Conservation (phyloP, 2,113 vertebrate species). For the Illadopsis cleaveri region DNA sequence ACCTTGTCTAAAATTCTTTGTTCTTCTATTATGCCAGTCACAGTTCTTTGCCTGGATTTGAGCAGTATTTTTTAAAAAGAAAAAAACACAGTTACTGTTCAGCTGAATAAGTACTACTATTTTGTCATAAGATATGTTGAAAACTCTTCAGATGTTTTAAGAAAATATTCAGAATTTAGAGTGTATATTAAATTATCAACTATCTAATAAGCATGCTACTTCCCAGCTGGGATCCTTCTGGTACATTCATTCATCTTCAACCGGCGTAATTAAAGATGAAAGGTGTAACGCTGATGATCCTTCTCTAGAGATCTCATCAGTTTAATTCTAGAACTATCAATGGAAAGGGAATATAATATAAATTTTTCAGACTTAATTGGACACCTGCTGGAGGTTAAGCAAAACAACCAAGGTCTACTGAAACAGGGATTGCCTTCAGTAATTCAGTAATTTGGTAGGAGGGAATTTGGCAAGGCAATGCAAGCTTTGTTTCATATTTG, state of each 20-base stretch:
- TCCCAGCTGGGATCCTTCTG: conserved; percentile 72
- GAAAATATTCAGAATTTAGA: conserved; percentile 56
- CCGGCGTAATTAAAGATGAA: conserved; percentile 76
- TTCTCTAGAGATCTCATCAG: conserved; percentile 75
- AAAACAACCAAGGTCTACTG: conserved; percentile 62
- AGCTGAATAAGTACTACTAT: not conserved
- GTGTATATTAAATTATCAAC: conserved; percentile 71
- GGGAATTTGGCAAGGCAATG: conserved; percentile 34
- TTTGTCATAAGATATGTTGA: conserved; percentile 26
- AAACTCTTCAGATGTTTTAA: conserved; percentile 48
- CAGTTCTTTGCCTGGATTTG: not conserved
- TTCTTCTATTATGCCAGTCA: conserved; percentile 22
- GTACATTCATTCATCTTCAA: conserved; percentile 75
- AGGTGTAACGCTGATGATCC: conserved; percentile 71
- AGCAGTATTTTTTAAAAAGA: not conserved
- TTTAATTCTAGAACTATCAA: conserved; percentile 78
- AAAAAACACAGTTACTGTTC: not conserved
- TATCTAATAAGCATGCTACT: conserved; percentile 71
- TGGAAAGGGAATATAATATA: conserved; percentile 69
- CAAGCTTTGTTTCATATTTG: not conserved
- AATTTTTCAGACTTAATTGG: conserved; percentile 78
- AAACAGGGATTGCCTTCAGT: conserved; percentile 42
- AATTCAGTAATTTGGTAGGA: conserved; percentile 49
- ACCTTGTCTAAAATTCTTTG: conserved; percentile 10
- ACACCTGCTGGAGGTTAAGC: conserved; percentile 75